Evolutionary conservation across 2,888 invertebrate genomes (phyloP), one percentile per base, ranked within the genome.

Genomic region (Eupithecia pulchellata): DNA sequence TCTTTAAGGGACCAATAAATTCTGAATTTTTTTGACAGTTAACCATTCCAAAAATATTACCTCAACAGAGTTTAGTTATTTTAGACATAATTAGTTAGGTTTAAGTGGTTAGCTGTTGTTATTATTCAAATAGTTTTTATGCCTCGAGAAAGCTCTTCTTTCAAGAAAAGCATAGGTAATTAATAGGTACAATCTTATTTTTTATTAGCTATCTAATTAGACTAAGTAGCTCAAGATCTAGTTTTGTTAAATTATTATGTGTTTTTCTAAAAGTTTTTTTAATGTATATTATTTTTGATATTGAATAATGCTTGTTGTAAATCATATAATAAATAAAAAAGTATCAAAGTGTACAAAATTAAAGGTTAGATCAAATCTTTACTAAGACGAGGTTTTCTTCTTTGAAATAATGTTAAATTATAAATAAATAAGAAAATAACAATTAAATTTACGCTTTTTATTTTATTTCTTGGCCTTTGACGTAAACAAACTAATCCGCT

Each of bases 21-120:
- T 25, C 25, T 20, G 20, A 52, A 52, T 25, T 52, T 11, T 3
- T 4, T 25, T 25, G 42, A 47, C 20, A 11, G 13, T 52, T 20
- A 52, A 52, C 52, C 11, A 52, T 52, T 52, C 52, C 52, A 52
- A 52, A n/a, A 52, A 52, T 52, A 52, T 13, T 52, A 52, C 52
- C 25, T 52, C 52, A 52, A 11, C 20, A 52, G 20, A 52, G 42
- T 25, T 1, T 11, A 20, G 8, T 42, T 47, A 1, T 52, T 20
- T 47, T n/a, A 42, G n/a, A 25, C 25, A 52, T 52, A 25, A 52
- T 52, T 52, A 11, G 20, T 52, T 52, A 52, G 13, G 13, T 52
- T 13, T 25, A 52, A 20, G 20, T 47, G 9, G 20, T 52, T 13
- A 52, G 13, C 25, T 25, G 25, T 52, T 52, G 11, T 52, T 47